These are phyloP conservation scores for Lophura swinhoii DNA, from an alignment of 2,797 vertebrate species.

Conservation along the genomic window DNA sequence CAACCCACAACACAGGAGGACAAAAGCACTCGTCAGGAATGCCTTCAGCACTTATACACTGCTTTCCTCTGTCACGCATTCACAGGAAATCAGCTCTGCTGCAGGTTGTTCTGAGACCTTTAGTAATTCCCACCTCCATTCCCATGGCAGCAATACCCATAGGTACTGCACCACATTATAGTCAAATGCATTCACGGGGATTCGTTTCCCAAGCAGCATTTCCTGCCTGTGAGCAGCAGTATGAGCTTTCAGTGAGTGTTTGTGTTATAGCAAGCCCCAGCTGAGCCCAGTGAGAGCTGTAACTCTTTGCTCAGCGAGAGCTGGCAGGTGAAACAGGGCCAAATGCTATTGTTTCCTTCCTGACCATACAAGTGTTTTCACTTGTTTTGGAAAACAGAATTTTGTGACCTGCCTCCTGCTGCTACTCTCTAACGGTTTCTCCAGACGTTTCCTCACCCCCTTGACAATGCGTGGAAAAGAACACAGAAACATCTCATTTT, in stretches of 20 bases:
- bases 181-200: neutral
- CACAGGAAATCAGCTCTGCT: neutral
- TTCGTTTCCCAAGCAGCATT: neutral
- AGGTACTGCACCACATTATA: accelerated
- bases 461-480: neutral
- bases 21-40: neutral
- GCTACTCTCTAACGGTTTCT: neutral
- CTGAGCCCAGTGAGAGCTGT: neutral
- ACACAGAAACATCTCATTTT: neutral
- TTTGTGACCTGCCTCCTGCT: neutral
- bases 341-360: constrained; percentile 18
- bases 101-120: neutral
- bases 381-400: neutral
- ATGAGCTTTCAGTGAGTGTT: neutral
- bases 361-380: neutral
- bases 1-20: accelerated
- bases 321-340: neutral
- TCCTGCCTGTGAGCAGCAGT: neutral
- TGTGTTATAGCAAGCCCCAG: neutral
- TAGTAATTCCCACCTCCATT: neutral
- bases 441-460: neutral
- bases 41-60: neutral
- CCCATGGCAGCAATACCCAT: neutral
- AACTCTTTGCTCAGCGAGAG: neutral
- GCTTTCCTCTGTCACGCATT: neutral